These are phyloP conservation scores for Colaptes auratus DNA, from an alignment of 2,113 vertebrate genomes.

Conservation along the genomic window DNA sequence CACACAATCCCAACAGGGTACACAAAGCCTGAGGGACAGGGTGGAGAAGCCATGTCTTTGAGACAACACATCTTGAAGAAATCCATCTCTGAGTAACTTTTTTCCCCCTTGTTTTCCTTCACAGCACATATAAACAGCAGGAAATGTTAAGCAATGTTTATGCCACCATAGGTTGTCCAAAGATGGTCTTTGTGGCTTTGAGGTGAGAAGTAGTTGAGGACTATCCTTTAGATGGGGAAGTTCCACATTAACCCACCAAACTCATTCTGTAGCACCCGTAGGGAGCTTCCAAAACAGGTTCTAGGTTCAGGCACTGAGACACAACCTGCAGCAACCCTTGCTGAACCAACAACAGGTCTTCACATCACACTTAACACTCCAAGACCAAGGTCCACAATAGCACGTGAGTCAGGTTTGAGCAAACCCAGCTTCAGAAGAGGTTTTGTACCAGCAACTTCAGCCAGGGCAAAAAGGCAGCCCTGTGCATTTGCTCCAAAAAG, in stretches of 20 bases:
- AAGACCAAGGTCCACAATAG: background rate
- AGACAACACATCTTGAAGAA: background rate
- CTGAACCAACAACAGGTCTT: background rate
- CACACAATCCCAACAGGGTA: background rate
- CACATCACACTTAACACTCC: background rate
- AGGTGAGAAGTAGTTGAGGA: background rate
- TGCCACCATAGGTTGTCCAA: background rate
- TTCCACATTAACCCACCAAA: background rate
- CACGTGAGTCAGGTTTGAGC: background rate
- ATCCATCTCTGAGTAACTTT: background rate
- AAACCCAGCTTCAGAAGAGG: background rate
- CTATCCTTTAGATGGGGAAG: background rate
- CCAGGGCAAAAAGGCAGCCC: background rate
- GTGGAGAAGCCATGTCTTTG: background rate
- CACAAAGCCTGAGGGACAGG: background rate
- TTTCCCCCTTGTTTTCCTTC: background rate
- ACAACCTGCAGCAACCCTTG: background rate
- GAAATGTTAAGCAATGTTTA: background rate
- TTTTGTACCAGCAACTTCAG: background rate
- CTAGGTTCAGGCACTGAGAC: background rate
- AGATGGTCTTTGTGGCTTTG: background rate
- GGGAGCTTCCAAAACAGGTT: background rate
- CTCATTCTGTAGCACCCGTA: background rate
- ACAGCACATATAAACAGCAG: background rate
- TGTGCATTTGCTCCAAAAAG: background rate